phyloP scores from a whole-genome alignment of 1,140 invertebrate genomes.

The Drosophila ohnishii region DNA sequence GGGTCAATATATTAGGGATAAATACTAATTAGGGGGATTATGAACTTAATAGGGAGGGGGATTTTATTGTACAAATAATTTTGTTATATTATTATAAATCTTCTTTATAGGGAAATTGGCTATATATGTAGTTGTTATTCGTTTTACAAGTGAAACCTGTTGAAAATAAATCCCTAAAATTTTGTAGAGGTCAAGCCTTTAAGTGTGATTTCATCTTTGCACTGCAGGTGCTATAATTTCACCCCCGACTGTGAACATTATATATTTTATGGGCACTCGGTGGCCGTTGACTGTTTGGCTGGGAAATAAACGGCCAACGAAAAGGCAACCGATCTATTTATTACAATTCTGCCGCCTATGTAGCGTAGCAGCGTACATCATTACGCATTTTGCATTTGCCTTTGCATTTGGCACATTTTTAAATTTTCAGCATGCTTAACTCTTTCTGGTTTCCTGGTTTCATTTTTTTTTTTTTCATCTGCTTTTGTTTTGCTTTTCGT shows the following conservation, averaged over 20 bases:
- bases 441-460: conserved; percentile 26
- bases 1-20: conserved; percentile 14
- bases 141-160: too few species aligned
- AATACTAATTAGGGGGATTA: too few species aligned
- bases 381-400: conserved; percentile 31
- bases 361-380: conserved; percentile 25
- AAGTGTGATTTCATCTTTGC: background rate
- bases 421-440: conserved; percentile 39
- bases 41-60: background rate
- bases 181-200: background rate
- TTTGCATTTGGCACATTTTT: conserved; percentile 52
- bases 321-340: conserved; percentile 70
- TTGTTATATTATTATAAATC: background rate
- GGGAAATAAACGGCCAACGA: conserved; percentile 47
- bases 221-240: background rate
- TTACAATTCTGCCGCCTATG: conserved; percentile 49
- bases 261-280: conserved; percentile 42
- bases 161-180: background rate
- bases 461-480: conserved; percentile 11
- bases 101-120: background rate
- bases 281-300: conserved; percentile 47
- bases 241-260: conserved; percentile 11
- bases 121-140: background rate
- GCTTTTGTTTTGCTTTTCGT: conserved; percentile 25
- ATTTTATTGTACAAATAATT: background rate